Evolutionary conservation across 2,797 vertebrate species (phyloP).

Genomic region (Gastrophryne carolinensis): DNA sequence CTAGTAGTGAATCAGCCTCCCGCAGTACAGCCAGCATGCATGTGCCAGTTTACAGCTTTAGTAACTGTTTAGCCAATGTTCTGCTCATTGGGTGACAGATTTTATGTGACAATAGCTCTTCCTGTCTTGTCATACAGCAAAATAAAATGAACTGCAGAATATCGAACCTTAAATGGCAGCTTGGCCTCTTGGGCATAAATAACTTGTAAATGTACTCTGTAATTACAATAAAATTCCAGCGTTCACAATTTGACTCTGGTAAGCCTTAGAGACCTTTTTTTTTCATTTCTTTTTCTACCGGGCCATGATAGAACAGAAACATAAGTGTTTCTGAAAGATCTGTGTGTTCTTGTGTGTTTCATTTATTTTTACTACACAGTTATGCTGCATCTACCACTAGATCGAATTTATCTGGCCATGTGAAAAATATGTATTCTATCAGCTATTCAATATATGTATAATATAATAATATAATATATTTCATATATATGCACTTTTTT

Average conservation of each 20-base stretch:
- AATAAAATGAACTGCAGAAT: constrained; percentile 1
- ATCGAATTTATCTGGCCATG: background rate
- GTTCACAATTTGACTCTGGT: background rate
- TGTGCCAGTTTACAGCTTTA: no score
- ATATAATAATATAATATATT: no score
- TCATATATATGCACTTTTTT: no score
- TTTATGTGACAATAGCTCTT: background rate
- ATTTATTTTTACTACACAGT: background rate
- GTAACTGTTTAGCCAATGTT: background rate
- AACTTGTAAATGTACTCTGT: constrained; percentile 1
- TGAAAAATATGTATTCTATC: no score
- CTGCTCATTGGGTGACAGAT: background rate
- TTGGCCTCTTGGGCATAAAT: constrained; percentile 3
- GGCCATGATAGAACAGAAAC: background rate
- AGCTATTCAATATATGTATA: no score
- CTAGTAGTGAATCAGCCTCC: no score
- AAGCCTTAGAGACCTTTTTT: background rate
- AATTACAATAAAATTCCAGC: constrained; percentile 6
- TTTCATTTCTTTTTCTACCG: background rate
- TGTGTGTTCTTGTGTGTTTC: background rate
- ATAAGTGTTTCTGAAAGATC: background rate
- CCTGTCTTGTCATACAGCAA: background rate
- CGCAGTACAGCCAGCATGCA: no score
- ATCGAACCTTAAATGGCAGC: constrained; percentile 22
- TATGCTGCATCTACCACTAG: background rate